Evolutionary conservation across 2,797 vertebrate genomes (phyloP), one percentile per base, ranked within the genome.

Genomic region (Gambusia yucatana): DNA sequence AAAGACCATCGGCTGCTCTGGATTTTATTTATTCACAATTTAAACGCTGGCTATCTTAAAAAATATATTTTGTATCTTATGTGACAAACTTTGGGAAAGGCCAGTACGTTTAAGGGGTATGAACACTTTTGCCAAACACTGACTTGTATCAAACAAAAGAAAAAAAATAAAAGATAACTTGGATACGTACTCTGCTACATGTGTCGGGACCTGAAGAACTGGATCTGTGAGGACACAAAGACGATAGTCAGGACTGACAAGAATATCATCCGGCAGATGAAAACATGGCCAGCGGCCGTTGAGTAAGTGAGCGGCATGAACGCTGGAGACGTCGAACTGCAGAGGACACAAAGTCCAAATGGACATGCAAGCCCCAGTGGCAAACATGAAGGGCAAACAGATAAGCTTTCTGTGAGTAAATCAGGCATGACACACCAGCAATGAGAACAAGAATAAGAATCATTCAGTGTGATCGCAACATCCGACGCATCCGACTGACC

Each of bases 201-300:
- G 97, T 72, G 97, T 97, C 0, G 98, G 98, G 87, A 99, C 97
- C 90, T 99, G 98, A 86, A 99, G 97, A 86, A 99, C 98, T 82
- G 98, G 98, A 98, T 99, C 98, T 99, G 96, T 88, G 63, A 50
- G 75, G 33, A 86, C 39, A 78, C 1, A 67, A n/a, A 93, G 77
- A 89, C 57, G 71, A 41, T 43, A 69, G 59, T 88, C 86, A 91
- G 81, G 87, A 90, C 36, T 65, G 76, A 89, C 86, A 72, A 46
- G 83, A 88, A 81, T 69, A 78, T 85, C 43, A 82, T 57, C 78
- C n/a, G 72, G 81, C 75, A 76, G 30, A 48, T 47, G 43, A 65
- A 77, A 86, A 1, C 1, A 33, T 41, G 73, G 44, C 78, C 20
- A 59, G 77, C n/a, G 71, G 65, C 30, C 11, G 79, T 72, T 84